Evolutionary conservation across 2,888 invertebrate genomes (phyloP).

Genomic region (Eurytoma adleriae): DNA sequence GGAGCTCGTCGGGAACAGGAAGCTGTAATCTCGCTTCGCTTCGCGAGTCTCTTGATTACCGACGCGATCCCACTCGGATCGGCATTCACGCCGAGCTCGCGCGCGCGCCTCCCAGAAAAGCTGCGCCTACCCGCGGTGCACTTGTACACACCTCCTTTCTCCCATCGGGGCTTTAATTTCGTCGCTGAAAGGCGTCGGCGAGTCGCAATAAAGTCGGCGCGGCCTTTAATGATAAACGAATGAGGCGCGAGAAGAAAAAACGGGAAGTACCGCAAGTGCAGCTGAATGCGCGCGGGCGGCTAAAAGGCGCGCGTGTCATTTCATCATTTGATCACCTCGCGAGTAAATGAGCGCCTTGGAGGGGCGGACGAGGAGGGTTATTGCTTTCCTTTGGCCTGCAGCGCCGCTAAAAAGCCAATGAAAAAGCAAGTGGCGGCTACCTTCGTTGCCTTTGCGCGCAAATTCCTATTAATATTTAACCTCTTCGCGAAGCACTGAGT

Average conservation of each 20-base stretch:
- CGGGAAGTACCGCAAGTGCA: background rate
- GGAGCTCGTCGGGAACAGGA: no score
- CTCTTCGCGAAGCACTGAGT: no score
- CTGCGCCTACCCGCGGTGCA: no score
- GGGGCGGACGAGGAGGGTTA: no score
- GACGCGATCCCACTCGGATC: background rate
- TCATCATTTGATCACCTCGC: background rate
- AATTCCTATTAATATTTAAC: no score
- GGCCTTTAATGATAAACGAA: slow-evolving; percentile 2
- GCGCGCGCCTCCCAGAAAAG: no score
- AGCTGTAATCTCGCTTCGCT: background rate
- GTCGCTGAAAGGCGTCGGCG: background rate
- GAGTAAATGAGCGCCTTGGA: no score
- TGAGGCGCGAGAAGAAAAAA: slow-evolving; percentile 2
- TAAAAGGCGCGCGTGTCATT: background rate
- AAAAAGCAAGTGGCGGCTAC: slow-evolving; percentile 9
- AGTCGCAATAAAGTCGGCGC: background rate
- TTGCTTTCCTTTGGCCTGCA: no score
- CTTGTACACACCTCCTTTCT: no score
- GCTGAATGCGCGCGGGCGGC: background rate
- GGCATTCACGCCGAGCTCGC: no score
- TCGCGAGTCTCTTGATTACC: background rate
- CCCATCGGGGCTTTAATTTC: background rate
- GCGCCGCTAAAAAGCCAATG: background rate
- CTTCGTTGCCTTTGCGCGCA: background rate